phyloP scores from a whole-genome alignment of 2,888 invertebrate species.

The Conomelus anceps region DNA sequence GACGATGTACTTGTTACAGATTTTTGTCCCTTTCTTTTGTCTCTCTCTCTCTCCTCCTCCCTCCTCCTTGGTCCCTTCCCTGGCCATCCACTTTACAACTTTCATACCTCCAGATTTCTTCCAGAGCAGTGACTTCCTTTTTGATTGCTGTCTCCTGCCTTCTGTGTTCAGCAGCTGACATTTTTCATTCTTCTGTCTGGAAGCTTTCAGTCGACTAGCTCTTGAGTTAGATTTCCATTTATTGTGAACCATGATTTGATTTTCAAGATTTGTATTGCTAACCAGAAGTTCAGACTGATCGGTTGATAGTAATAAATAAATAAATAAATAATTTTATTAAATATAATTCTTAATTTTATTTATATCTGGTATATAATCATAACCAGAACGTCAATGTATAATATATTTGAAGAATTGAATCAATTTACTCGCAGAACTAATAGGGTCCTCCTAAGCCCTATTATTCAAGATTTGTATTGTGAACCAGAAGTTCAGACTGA shows the following conservation, averaged over 20 bases:
- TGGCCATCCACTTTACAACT: neutral
- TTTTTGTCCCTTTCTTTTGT: neutral
- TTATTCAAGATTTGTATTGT: too few relatives aligned
- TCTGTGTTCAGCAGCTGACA: neutral
- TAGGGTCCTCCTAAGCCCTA: too few relatives aligned
- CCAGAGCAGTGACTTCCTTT: neutral
- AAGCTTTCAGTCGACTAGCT: neutral
- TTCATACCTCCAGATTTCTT: neutral
- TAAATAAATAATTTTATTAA: too few relatives aligned
- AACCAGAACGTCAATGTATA: too few relatives aligned
- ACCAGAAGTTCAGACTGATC: neutral
- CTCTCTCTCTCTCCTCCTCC: too few relatives aligned
- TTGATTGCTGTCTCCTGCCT: neutral
- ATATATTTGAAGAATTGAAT: too few relatives aligned
- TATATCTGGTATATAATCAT: too few relatives aligned
- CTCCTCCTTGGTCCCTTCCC: too few relatives aligned
- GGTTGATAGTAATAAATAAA: too few relatives aligned
- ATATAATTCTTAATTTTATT: too few relatives aligned
- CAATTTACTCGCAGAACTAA: too few relatives aligned
- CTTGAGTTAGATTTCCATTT: neutral
- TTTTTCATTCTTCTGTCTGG: neutral
- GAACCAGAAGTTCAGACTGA: too few relatives aligned
- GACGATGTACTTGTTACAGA: neutral
- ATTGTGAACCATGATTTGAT: neutral
- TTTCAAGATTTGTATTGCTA: neutral